Conservation (phyloP, 2,797 vertebrate genomes). For the Myotis planiceps region DNA sequence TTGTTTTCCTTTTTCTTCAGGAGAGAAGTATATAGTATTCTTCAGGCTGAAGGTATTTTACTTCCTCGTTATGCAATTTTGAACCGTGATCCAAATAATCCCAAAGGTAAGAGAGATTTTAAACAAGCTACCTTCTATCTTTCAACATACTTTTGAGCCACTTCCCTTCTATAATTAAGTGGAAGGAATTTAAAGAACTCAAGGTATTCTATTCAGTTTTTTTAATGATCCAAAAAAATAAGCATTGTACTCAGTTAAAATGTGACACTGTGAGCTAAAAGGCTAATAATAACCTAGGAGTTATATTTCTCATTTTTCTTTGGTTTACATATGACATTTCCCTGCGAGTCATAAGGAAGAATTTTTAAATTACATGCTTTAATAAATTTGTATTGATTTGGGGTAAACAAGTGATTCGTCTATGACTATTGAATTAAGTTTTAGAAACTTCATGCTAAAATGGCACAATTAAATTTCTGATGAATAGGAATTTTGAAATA, state of each 20-base stretch:
- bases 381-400: background rate
- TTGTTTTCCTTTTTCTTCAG: constrained; percentile 82
- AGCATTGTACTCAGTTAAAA: background rate
- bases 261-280: background rate
- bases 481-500: background rate
- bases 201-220: background rate
- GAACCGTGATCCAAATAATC: constrained; percentile 93
- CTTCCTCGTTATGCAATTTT: constrained; percentile 94
- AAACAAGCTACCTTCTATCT: background rate
- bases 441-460: background rate
- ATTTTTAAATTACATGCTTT: background rate
- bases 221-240: background rate
- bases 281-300: background rate
- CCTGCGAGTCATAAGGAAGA: background rate
- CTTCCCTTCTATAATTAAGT: background rate
- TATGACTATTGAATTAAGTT: background rate
- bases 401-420: background rate
- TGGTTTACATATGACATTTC: background rate
- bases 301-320: background rate
- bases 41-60: constrained; percentile 93
- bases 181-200: background rate
- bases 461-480: background rate
- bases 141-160: background rate
- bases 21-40: constrained; percentile 93
- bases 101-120: constrained; percentile 88